Conservation (phyloP, 2,113 vertebrate genomes). For the Apaloderma vittatum region DNA sequence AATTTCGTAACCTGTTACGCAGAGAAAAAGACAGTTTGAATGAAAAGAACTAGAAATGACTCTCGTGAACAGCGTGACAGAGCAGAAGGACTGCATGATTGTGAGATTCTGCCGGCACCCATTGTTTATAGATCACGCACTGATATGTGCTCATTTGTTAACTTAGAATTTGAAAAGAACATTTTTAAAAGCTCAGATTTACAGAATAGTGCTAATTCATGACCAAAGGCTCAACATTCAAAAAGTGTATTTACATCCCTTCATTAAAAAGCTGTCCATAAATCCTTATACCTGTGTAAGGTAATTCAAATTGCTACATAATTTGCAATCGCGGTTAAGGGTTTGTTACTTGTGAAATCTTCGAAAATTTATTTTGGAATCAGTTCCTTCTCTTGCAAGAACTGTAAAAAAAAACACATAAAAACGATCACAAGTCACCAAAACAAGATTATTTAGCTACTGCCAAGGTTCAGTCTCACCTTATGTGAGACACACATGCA, state of each 20-base stretch:
- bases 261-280: not conserved
- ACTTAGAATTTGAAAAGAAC: not conserved
- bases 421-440: conserved; percentile 58
- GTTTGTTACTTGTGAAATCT: conserved; percentile 62
- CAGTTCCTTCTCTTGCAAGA: conserved; percentile 58
- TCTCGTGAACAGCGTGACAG: not conserved
- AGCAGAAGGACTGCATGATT: not conserved
- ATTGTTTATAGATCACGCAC: not conserved
- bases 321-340: conserved; percentile 24
- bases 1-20: not conserved
- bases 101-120: not conserved
- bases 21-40: not conserved
- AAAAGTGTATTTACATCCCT: not conserved
- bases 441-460: not conserved
- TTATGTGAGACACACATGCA: not conserved
- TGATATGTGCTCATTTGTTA: not conserved
- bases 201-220: conserved; percentile 11
- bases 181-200: not conserved
- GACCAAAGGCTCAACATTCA: conserved; percentile 14
- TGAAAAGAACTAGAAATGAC: not conserved
- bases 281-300: conserved; percentile 24
- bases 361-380: conserved; percentile 26
- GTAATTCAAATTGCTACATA: conserved; percentile 9
- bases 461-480: not conserved
- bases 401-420: conserved; percentile 5